phyloP scores from a whole-genome alignment of 2,888 invertebrate species.

The Ferdinandea cuprea region DNA sequence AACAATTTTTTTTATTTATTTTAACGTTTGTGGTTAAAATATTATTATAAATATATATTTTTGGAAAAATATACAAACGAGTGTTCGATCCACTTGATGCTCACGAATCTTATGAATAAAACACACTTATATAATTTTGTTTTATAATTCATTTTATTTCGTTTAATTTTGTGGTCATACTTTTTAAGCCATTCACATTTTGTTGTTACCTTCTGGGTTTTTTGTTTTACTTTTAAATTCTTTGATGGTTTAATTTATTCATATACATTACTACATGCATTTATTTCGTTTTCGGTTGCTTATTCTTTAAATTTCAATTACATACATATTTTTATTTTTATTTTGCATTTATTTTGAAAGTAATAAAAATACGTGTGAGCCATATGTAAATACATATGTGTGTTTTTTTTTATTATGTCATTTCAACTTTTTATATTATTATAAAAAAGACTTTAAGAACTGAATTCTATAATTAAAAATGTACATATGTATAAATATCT shows the following conservation, averaged over 20 bases:
- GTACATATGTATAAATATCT: constrained; percentile 53
- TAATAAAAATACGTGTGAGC: constrained; percentile 72
- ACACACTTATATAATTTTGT: background rate
- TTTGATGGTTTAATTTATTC: constrained; percentile 29
- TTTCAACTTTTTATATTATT: constrained; percentile 47
- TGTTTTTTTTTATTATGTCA: constrained; percentile 47
- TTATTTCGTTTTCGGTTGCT: constrained; percentile 30
- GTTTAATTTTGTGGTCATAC: constrained; percentile 54
- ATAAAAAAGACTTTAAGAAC: constrained; percentile 44
- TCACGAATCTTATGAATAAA: too few species aligned
- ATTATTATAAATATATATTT: too few species aligned
- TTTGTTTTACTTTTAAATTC: constrained; percentile 20
- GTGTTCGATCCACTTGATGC: too few species aligned
- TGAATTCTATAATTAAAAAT: constrained; percentile 51
- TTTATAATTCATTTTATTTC: constrained; percentile 66
- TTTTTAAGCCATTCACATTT: constrained; percentile 39
- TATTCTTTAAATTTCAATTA: constrained; percentile 14
- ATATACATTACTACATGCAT: constrained; percentile 60
- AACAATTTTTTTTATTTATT: too few species aligned
- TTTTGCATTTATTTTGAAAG: constrained; percentile 63
- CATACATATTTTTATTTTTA: constrained; percentile 15
- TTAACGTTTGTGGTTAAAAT: too few species aligned
- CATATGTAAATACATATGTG: constrained; percentile 54
- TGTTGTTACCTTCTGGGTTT: constrained; percentile 4
- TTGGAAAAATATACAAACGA: too few species aligned